A percentile compares a stretch with the other conserved stretches of the same genome.
These are phyloP conservation scores for Torymus texanus DNA, from an alignment of 2,888 invertebrate genomes.

Conservation along the genomic window DNA sequence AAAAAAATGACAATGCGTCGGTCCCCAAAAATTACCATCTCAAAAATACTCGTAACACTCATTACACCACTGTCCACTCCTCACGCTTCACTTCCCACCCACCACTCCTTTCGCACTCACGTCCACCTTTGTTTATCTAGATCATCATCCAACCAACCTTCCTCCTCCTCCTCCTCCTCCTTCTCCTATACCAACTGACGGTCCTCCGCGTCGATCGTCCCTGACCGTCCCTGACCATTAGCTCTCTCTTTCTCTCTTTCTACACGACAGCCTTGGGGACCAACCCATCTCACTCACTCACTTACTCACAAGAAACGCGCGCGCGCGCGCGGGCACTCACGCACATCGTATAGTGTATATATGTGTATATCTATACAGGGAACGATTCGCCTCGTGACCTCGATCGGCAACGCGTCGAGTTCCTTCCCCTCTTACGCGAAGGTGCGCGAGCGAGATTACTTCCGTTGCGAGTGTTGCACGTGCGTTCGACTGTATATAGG, in stretches of 20 bases:
- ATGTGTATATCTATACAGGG: too few relatives aligned
- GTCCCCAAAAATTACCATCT: too few relatives aligned
- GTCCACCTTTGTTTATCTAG: background rate
- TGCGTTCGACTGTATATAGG: background rate
- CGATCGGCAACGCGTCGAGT: slow-evolving; percentile 21
- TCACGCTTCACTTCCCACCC: too few relatives aligned
- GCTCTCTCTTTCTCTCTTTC: too few relatives aligned
- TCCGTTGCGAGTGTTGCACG: background rate
- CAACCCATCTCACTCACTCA: too few relatives aligned
- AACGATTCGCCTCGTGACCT: slow-evolving; percentile 40
- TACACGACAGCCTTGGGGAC: too few relatives aligned
- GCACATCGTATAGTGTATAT: background rate
- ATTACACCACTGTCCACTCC: too few relatives aligned
- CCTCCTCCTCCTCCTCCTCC: too few relatives aligned
- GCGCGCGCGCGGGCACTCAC: background rate
- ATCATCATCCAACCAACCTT: background rate
- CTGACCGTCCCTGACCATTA: slow-evolving; percentile 30
- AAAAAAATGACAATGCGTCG: too few relatives aligned
- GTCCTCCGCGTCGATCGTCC: background rate
- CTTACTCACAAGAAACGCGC: background rate
- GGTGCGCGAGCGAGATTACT: slow-evolving; percentile 2
- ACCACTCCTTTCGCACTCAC: too few relatives aligned
- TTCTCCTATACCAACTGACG: background rate
- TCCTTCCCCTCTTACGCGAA: background rate
- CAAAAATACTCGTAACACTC: too few relatives aligned